Conservation (phyloP, 1,140 invertebrate genomes). For the Chelonus insularis region DNA sequence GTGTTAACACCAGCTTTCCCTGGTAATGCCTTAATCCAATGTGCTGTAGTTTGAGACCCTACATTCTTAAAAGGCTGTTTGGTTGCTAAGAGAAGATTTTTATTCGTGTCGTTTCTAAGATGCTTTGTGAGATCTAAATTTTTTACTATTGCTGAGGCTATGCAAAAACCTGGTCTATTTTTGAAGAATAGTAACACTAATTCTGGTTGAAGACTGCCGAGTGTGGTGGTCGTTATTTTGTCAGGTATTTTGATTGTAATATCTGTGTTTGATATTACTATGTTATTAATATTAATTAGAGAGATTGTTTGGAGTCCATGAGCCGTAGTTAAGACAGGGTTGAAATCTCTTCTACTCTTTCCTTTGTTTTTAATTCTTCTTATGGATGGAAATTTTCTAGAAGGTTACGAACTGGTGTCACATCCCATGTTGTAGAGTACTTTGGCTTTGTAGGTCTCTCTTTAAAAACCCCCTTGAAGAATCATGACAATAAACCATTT, state of each 20-base stretch:
- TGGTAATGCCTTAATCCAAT: conserved; percentile 17
- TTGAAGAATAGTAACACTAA: conserved; percentile 16
- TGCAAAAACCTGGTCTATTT: background rate
- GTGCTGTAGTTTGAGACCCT: conserved; percentile 7
- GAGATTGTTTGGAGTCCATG: conserved; percentile 25
- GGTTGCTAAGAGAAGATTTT: background rate
- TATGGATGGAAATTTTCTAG: conserved; percentile 26
- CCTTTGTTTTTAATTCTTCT: background rate
- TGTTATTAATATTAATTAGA: conserved; percentile 21
- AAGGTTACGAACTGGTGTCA: conserved; percentile 34
- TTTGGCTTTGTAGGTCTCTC: conserved; percentile 37
- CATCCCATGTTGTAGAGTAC: conserved; percentile 40
- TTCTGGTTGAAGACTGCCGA: conserved; percentile 7
- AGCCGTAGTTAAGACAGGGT: conserved; percentile 15
- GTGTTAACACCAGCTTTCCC: conserved; percentile 10
- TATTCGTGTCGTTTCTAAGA: background rate
- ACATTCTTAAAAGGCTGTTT: background rate
- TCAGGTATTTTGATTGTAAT: conserved; percentile 23
- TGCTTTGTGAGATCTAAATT: conserved; percentile 7
- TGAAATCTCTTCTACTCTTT: conserved; percentile 10
- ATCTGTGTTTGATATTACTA: background rate
- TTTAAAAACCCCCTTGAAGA: too few relatives aligned
- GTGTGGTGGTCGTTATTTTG: conserved; percentile 21
- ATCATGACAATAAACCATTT: too few relatives aligned
- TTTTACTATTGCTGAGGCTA: conserved; percentile 3